Conservation (phyloP, 2,888 invertebrate genomes). For the Caenorhabditis zanzibari region DNA sequence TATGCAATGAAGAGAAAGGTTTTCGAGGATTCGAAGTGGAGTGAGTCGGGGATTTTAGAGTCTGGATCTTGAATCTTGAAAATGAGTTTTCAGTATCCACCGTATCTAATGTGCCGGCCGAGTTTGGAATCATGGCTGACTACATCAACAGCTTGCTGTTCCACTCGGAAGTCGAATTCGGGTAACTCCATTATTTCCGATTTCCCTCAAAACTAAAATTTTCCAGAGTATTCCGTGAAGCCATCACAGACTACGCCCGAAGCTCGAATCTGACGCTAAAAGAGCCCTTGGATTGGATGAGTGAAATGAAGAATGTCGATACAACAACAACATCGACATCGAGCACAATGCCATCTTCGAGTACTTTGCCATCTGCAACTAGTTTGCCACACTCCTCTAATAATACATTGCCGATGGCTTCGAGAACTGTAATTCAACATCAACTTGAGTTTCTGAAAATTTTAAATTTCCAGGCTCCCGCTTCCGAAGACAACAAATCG, state of each 20-base stretch:
- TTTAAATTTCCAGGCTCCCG: slow-evolving; percentile 7
- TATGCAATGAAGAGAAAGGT: slow-evolving; percentile 46
- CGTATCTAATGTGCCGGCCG: slow-evolving; percentile 12
- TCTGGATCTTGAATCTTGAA: background rate
- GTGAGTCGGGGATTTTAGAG: slow-evolving; percentile 39
- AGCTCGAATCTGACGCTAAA: slow-evolving; percentile 41
- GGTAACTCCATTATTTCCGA: background rate
- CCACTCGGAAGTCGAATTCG: slow-evolving; percentile 44
- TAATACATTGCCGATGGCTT: background rate
- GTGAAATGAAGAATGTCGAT: background rate
- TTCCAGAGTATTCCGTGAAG: slow-evolving; percentile 57
- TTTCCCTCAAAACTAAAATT: background rate
- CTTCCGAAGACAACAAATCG: slow-evolving; percentile 42
- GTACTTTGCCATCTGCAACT: background rate
- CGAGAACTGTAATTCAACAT: slow-evolving; percentile 22
- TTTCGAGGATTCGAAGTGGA: slow-evolving; percentile 42
- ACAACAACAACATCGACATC: background rate
- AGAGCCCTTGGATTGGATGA: slow-evolving; percentile 54
- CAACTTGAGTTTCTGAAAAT: background rate
- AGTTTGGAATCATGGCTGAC: slow-evolving; percentile 28
- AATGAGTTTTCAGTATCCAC: slow-evolving; percentile 37
- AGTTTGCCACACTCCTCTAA: background rate
- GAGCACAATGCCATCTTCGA: background rate
- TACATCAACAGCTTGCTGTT: slow-evolving; percentile 50
- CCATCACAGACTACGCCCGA: slow-evolving; percentile 55